Base-by-base conservation (phyloP, 2,888 invertebrate genomes). In the Sabatieria punctata region DNA sequence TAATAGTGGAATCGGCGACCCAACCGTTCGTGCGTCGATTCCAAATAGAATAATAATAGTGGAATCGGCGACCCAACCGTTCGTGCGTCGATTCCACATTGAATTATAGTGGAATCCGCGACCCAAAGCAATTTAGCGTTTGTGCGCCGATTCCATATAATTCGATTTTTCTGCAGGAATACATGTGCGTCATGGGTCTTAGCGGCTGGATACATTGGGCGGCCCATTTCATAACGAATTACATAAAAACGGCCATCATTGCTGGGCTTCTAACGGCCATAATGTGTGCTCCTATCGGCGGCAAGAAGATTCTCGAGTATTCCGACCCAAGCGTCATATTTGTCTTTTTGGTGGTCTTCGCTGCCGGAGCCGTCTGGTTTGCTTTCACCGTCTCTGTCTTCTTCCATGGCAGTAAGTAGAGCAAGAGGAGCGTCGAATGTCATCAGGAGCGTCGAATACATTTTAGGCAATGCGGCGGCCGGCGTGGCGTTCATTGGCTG, bases 141-240 rank as follows among this genome's bases (percentile, higher is more conserved):
- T n/a, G n/a, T n/a, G n/a, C n/a, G n/a, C n/a, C n/a, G n/a, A n/a
- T n/a, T n/a, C n/a, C n/a, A 13, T 33, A 33, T 33, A 33, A 33
- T n/a, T 13, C 11, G 19, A 38, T 38, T 8, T 26, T 23, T 1
- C 27, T 65, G 27, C 67, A 85, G 79, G 86, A 86, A 73, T 78
- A 83, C 1, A 81, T 86, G 82, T 85, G 84, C 71, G 82, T 86
- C 68, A 85, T 85, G 80, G 88, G 88, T 2, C 68, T 88, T 24
- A 75, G 77, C 27, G 78, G 78, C 45, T 83, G 82, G 79, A 68
- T 85, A 53, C 80, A 85, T 59, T 86, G 86, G 85, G 64, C 74
- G 0, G 82, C 84, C 1, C 85, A 85, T 83, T 85, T 83, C 65
- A 70, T 78, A 37, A 49, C 55, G 39, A 60, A 59, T 51, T 60